Percentiles rank a stretch among this genome's conserved stretches.
Conservation (phyloP, 2,113 vertebrate species). For the Gallinago paraguaiae region DNA sequence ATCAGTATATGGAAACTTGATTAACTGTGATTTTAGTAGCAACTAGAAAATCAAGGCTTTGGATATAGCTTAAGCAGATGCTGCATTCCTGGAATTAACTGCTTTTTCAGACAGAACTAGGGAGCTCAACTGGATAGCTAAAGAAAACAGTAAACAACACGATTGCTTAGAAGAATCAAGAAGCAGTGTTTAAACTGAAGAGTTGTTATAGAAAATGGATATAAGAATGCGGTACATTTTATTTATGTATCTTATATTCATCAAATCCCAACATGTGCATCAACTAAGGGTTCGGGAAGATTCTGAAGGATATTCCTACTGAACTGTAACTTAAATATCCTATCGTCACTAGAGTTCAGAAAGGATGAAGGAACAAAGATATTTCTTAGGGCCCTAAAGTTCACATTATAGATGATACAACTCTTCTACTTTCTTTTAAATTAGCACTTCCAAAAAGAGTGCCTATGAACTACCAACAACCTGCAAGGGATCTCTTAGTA, state of each 20-base stretch:
- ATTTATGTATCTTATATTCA: neutral
- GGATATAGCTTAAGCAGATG: neutral
- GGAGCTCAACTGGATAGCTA: neutral
- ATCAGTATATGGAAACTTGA: neutral
- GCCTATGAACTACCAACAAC: neutral
- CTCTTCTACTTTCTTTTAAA: neutral
- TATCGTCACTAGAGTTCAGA: neutral
- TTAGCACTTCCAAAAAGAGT: neutral
- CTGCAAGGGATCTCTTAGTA: neutral
- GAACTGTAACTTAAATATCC: neutral
- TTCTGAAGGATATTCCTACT: neutral
- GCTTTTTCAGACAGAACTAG: neutral
- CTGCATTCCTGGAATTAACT: neutral
- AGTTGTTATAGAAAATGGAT: neutral
- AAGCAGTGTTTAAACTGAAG: neutral
- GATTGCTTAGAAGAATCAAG: neutral
- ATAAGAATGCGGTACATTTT: neutral
- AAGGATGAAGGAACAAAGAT: neutral
- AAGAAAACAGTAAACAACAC: neutral
- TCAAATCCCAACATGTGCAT: neutral
- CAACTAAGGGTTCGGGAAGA: neutral
- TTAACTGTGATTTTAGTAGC: neutral
- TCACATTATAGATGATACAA: neutral
- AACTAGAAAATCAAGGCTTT: neutral
- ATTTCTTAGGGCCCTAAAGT: neutral